Evolutionary conservation across 2,113 vertebrate species (phyloP), one percentile per base, ranked within the genome.

Genomic region (Peromyscus polionotus): DNA sequence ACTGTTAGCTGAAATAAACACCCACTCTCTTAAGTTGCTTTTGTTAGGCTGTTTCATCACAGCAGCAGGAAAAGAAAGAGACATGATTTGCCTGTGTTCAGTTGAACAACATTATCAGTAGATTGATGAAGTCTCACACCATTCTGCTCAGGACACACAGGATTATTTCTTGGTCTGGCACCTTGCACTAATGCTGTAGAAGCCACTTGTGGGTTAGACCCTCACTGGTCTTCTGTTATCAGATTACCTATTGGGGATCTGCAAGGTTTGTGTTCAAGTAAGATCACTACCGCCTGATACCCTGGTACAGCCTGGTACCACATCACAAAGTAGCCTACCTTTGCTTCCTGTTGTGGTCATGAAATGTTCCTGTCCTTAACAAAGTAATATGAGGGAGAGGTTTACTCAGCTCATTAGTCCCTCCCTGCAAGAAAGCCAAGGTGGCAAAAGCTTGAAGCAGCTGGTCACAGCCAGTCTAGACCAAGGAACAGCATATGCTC

Each of bases 151-250:
- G 16, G 14, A 68, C 39, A 76, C 33, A 19, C 1, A 28, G 17
- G 13, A 39, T 51, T n/a, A 63, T 17, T 20, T 4, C 36, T 88
- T 81, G 10, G 36, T 72, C 22, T 45, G 70, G 33, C 20, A n/a
- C 16, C 48, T 28, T 28, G 24, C 0, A 11, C 20, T 45, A 2
- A 8, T 13, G 9, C 11, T 7, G 3, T 16, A 0, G 33, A 24
- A 20, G n/a, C 59, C 5, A 22, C 13, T 36, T 42, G 17, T 57
- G 51, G 57, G 12, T 80, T 24, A 36, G n/a, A 36, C 20, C 59
- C 45, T 77, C 24, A 20, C 54, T 68, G n/a, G 28, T 14, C 79
- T 61, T 45, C n/a, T 85, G 45, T 45, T 80, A 48, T 59, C 51
- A 61, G 36, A 28, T 68, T 17, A 77, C 3, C 20, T 39, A 10